Base-by-base conservation (phyloP, 92 coral and sea anemone genomes). In the Umimayanthus chanpuru region DNA sequence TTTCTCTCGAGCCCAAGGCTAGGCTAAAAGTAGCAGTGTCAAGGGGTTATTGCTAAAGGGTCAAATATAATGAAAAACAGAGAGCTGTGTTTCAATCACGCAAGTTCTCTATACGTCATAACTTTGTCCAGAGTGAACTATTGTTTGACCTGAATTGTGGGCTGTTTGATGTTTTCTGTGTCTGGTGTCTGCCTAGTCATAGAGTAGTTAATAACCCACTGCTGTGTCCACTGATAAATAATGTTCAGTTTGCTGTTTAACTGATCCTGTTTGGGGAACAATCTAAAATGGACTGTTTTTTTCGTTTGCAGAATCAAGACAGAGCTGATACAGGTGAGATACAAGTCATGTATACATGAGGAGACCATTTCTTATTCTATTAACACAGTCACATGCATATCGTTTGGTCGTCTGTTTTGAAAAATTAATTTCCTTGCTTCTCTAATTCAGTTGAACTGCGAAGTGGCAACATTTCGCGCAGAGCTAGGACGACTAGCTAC, bases 271-370 rank as follows among this genome's bases (percentile, higher is more conserved):
- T 79, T 78, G 49, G n/a, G 43, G 70, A 5, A 83, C 16, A 25
- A 9, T 28, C 21, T 43, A 47, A 55, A 83, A 83, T 83, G 79
- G 77, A 83, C 40, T 83, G 49, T 50, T 32, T 86, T 80, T 50
- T 68, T 6, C 64, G 58, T 85, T 79, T 80, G 55, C 90, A 93
- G 95, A 73, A 86, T 29, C 86, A 81, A 75, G 90, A 88, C 84
- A 91, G 95, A 81, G 95, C 88, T 9, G 80, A 77, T 9, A 88
- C 93, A 85, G 89, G 85, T 81, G 71, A 49, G 86, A 66, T 47
- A 9, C 16, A 23, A 25, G 2, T 47, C 65, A 11, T 18, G 40
- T 18, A 5, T 4, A 3, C 4, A 18, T 61, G 11, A 32, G 53
- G 2, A 16, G 4, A 3, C 71, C 6, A 29, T 26, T 64, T 81